These are phyloP conservation scores for Acheta domesticus DNA, from an alignment of 2,888 invertebrate species.

Conservation along the genomic window DNA sequence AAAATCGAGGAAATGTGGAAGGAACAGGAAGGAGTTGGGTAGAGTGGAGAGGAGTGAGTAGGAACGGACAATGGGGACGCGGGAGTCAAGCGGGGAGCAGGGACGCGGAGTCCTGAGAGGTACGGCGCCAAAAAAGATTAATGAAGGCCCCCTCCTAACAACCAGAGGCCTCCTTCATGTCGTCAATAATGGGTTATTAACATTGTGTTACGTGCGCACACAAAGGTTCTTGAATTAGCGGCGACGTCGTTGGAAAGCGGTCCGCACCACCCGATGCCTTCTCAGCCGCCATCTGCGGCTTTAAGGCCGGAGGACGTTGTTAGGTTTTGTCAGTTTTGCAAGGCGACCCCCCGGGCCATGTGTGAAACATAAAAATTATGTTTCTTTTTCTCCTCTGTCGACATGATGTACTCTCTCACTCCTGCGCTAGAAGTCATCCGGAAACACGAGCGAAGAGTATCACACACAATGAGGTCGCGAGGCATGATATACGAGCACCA, in stretches of 20 bases:
- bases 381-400: background rate
- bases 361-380: slow-evolving; percentile 9
- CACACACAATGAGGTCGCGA: background rate
- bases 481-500: too few species aligned
- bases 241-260: background rate
- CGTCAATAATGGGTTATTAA: slow-evolving; percentile 11
- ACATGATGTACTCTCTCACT: too few species aligned
- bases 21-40: too few species aligned
- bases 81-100: too few species aligned
- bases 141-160: background rate
- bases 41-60: too few species aligned
- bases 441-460: background rate
- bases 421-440: background rate
- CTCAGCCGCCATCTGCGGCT: background rate
- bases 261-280: background rate
- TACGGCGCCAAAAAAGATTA: background rate
- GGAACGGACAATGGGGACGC: too few species aligned
- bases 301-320: background rate
- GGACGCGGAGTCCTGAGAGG: too few species aligned
- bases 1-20: too few species aligned
- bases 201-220: background rate
- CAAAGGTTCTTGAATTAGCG: background rate
- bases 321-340: background rate
- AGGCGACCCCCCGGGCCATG: background rate
- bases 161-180: background rate